Base-by-base conservation (phyloP, 2,113 vertebrate species). In the Arizona elegans region DNA sequence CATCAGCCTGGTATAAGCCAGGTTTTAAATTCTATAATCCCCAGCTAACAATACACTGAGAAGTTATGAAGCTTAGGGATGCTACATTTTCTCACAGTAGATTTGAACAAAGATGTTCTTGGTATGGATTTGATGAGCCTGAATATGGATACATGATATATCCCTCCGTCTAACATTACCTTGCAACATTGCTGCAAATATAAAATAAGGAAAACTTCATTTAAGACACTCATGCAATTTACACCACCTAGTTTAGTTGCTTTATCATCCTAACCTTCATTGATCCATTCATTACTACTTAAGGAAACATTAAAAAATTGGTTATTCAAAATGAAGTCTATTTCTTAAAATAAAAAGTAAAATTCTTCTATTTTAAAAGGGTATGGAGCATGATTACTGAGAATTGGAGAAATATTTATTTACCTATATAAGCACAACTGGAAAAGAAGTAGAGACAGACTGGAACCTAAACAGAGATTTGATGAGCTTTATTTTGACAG, bases 311-410 rank as follows among this genome's bases (percentile, higher is more conserved):
- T 70, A 86, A 75, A 90, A 65, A 56, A 52, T 7, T 43, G 8
- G 11, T 86, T 75, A 0, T 15, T 38, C 33, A 91, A 56, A 47
- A 2, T 26, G 26, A 86, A 29, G 9, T 24, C 24, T 91, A 10
- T 54, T 81, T 91, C n/a, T 91, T 85, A 87, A n/a, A 91, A 86
- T 91, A 87, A 17, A 65, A 86, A 59, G 24, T 21, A 23, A 89
- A n/a, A 26, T 13, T 11, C 29, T 17, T 52, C n/a, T 11, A 13
- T 19, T 29, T 91, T 53, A 87, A 53, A 50, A 24, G 3, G 12
- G 47, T 23, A 70, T 65, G 38, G 23, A 38, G 12, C 21, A 50
- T 81, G 52, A 75, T 26, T 10, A 38, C 33, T 43, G 50, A 38
- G 50, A 75, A 11, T n/a, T 65, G 19, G n/a, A 89, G 59, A 92